A percentile compares a stretch with the other conserved stretches of the same genome.
phyloP scores from a whole-genome alignment of 2,113 vertebrate genomes.

The Clarias magur region DNA sequence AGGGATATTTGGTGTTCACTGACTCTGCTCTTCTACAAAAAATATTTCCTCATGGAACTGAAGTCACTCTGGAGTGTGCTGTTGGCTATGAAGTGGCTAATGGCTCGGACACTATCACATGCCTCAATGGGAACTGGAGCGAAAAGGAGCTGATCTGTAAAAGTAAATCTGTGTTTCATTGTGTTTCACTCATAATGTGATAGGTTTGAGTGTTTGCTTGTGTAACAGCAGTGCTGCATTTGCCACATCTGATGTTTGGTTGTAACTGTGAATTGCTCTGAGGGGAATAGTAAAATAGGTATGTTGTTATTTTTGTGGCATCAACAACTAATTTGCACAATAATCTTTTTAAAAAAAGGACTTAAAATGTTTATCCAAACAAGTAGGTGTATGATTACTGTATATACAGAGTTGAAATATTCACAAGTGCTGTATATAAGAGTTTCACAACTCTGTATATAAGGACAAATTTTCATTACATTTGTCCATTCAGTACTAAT shows the following conservation, averaged over 20 bases:
- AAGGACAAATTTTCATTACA: too few species aligned
- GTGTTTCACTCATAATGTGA: neutral
- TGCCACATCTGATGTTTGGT: neutral
- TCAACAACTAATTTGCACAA: neutral
- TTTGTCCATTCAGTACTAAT: too few species aligned
- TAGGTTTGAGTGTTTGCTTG: neutral
- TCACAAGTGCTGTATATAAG: too few species aligned
- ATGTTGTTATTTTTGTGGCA: neutral
- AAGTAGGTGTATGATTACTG: neutral
- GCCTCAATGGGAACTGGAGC: conserved; percentile 50
- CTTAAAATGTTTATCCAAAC: neutral
- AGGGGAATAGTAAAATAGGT: neutral
- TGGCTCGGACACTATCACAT: conserved; percentile 51
- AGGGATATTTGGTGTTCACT: neutral
- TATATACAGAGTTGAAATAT: neutral
- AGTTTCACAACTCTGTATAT: too few species aligned
- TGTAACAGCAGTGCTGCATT: neutral
- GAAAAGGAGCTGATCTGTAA: conserved; percentile 55
- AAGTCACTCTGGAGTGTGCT: conserved; percentile 46
- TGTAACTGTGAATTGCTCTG: neutral
- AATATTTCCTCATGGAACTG: conserved; percentile 19
- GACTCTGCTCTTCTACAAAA: conserved; percentile 47
- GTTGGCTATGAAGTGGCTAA: conserved; percentile 27
- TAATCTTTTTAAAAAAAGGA: neutral
- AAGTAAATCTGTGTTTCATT: conserved; percentile 1